Evolutionary conservation across 2,888 invertebrate species (phyloP).

Genomic region (Apantesis nais): DNA sequence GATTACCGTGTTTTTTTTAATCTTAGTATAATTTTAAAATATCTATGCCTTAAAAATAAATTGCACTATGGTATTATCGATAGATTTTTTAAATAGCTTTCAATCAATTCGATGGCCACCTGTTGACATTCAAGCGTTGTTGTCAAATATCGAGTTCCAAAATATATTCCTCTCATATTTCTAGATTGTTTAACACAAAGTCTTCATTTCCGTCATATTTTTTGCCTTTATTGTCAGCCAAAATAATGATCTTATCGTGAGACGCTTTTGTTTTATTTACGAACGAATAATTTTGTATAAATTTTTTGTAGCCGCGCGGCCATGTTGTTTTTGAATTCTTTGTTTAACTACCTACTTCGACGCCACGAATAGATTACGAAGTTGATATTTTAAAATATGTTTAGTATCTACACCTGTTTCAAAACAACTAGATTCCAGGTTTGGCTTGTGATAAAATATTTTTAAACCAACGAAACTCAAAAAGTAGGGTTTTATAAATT

Average conservation of each 20-base stretch:
- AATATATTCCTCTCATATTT: neutral
- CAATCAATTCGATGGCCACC: neutral
- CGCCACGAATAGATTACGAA: neutral
- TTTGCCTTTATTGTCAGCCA: slow-evolving; percentile 1
- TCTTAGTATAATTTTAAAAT: neutral
- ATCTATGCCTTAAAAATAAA: no score
- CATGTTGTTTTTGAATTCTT: neutral
- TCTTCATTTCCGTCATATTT: neutral
- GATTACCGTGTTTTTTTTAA: neutral
- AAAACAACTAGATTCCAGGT: neutral
- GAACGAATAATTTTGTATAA: neutral
- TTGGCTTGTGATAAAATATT: neutral
- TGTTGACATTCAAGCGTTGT: neutral
- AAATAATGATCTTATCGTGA: slow-evolving; percentile 3
- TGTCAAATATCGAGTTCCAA: neutral
- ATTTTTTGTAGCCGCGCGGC: neutral
- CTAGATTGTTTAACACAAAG: no score
- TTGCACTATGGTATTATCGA: neutral
- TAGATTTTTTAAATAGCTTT: neutral
- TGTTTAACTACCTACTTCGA: neutral
- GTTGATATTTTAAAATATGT: neutral
- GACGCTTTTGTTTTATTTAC: neutral
- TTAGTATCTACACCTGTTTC: neutral
- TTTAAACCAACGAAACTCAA: neutral
- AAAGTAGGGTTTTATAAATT: no score